Base-by-base conservation (phyloP, 2,888 invertebrate species). In the Frankliniella fusca region DNA sequence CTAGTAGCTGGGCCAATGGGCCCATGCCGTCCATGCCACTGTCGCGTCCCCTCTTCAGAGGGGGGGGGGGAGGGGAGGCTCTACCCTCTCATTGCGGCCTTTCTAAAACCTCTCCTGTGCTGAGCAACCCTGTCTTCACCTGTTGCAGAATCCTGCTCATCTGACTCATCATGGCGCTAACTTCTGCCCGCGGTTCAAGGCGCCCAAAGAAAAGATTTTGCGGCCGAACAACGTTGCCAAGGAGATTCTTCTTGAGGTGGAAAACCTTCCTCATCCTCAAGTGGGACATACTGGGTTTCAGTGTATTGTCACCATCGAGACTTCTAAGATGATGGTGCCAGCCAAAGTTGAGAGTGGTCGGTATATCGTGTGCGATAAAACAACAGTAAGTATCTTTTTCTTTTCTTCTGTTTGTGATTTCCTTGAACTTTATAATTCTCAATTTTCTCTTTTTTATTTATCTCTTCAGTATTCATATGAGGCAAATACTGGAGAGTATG, bases 201-300 rank as follows among this genome's bases (percentile, higher is more conserved):
- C 91, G 83, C 92, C 93, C 81, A 92, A 93, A 83, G 92, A 91
- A 86, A 92, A 93, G 65, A 94, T 97, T 85, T 90, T 97, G 86
- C 88, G 97, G 83, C 96, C 97, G 3, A 96, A 96, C 86, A 95
- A 95, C 87, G 95, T 96, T 76, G 94, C 94, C 20, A 95, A 95
- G 87, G 95, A 97, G 89, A 93, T 97, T 84, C 92, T 94, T 83
- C 91, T 97, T 83, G 95, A 96, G 88, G 96, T 97, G 81, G 95
- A 96, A 86, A 97, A 97, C 88, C 89, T 97, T 85, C 97, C 97
- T 38, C 94, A 95, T 88, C 94, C 96, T 48, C 94, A 95, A 88
- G 94, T 94, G 84, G 96, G 94, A 0, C 96, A 97, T 86, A 94
- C 95, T 76, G 97, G 97, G 81, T 97, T 97, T 87, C 94, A 96